Evolutionary conservation across 2,888 invertebrate species (phyloP).

Genomic region (Horisme vitalbata): DNA sequence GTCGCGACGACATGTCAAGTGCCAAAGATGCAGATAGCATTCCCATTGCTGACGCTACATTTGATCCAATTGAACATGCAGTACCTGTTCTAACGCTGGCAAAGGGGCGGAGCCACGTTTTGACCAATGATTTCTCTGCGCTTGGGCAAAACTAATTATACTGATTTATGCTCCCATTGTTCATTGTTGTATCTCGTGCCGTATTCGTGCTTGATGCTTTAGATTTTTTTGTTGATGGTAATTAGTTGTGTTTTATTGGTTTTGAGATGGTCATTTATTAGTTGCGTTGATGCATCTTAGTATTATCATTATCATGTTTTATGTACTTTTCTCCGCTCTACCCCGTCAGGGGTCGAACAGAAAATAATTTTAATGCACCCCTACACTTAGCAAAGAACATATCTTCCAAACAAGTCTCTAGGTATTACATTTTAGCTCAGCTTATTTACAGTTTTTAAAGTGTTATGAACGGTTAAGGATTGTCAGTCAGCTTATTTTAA

Average conservation of each 20-base stretch:
- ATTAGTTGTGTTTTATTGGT: slow-evolving; percentile 30
- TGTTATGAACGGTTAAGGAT: too few species aligned
- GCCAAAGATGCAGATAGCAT: slow-evolving; percentile 25
- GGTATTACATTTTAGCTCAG: too few species aligned
- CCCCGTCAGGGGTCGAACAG: too few species aligned
- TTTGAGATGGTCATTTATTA: slow-evolving; percentile 13
- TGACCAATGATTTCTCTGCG: slow-evolving; percentile 86
- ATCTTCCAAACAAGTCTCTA: too few species aligned
- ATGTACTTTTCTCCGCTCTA: too few species aligned
- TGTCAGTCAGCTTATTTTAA: too few species aligned
- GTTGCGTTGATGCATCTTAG: slow-evolving; percentile 3
- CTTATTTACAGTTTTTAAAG: too few species aligned
- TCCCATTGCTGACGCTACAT: slow-evolving; percentile 64
- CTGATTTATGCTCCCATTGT: slow-evolving; percentile 97
- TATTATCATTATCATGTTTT: neutral
- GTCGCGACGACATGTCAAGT: slow-evolving; percentile 9
- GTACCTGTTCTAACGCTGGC: slow-evolving; percentile 70
- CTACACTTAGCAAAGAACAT: too few species aligned
- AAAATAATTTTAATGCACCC: too few species aligned
- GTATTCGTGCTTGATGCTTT: slow-evolving; percentile 50
- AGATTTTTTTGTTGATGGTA: slow-evolving; percentile 28
- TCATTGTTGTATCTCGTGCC: slow-evolving; percentile 88
- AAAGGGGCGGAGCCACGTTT: slow-evolving; percentile 84
- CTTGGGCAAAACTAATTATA: slow-evolving; percentile 92
- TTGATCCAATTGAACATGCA: slow-evolving; percentile 67